Evolutionary conservation across 1,140 invertebrate species (phyloP), one percentile per base, ranked within the genome.

Genomic region (Megathymus violae): DNA sequence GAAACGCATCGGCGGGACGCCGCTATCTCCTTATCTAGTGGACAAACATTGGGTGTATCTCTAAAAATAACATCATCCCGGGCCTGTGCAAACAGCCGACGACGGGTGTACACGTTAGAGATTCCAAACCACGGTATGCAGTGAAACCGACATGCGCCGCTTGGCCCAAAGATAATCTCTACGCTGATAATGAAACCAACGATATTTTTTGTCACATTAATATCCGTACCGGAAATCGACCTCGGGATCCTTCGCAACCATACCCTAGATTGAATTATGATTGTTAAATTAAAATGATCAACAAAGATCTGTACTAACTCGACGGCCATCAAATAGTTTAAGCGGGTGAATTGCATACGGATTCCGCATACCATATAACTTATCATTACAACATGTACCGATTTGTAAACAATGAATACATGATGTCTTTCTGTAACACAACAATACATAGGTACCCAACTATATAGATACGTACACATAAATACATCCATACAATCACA

Each of bases 331-430:
- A n/a, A n/a, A n/a, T n/a, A n/a, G n/a, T n/a, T 31, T 5, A 31
- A 31, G 27, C 7, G 3, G 7, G 3, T 31, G 27, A 1, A 31
- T 7, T 31, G 7, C 27, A 31, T 7, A 3, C 27, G 7, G n/a
- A n/a, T n/a, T n/a, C n/a, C n/a, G n/a, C n/a, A n/a, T n/a, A n/a
- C n/a, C 7, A 36, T 31, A 31, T 7, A 31, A 31, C 27, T 7
- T 1, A 50, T 9, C 47, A 46, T 46, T 25, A 50, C 11, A 31
- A 48, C 9, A 13, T 27, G 31, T 50, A 50, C 14, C 36, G 17
- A 50, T 50, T 50, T 50, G 47, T 50, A 51, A 51, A 51, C 48
- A 51, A 51, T 51, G 48, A 51, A 51, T n/a, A 11, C 34, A 51
- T 36, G n/a, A 31, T 38, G 31, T 38, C 10, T 38, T 11, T 17